These are phyloP conservation scores for Cynopterus brachyotis DNA, from an alignment of 2,113 vertebrate species.

Conservation along the genomic window DNA sequence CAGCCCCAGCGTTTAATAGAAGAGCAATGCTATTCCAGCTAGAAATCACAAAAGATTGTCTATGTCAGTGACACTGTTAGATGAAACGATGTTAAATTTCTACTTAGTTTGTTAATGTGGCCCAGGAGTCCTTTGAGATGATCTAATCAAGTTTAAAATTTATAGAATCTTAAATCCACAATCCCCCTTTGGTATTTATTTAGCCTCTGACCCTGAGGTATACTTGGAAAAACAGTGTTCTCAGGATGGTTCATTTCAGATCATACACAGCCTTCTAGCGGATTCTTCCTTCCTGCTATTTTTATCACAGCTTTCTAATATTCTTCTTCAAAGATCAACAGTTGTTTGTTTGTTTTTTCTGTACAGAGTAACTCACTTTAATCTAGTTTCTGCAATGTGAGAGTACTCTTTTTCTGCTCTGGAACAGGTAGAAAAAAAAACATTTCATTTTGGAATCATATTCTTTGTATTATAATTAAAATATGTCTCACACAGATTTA, in stretches of 20 bases:
- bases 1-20: not conserved
- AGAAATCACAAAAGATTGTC: not conserved
- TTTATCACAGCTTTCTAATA: not conserved
- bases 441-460: not conserved
- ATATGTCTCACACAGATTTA: not conserved
- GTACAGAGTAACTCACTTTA: not conserved
- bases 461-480: constrained; percentile 27
- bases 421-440: not conserved
- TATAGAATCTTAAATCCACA: not conserved
- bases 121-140: not conserved
- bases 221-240: not conserved
- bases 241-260: not conserved
- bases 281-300: not conserved
- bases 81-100: not conserved
- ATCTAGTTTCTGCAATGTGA: not conserved
- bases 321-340: not conserved
- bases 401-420: not conserved
- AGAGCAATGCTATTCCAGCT: not conserved
- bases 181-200: not conserved
- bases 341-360: not conserved
- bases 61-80: not conserved
- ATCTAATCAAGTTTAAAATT: not conserved
- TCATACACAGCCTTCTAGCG: not conserved
- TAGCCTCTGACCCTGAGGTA: not conserved
- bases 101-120: not conserved